Evolutionary conservation across 2,888 invertebrate genomes (phyloP), one percentile per base, ranked within the genome.

Genomic region (Drosophila silvestris): DNA sequence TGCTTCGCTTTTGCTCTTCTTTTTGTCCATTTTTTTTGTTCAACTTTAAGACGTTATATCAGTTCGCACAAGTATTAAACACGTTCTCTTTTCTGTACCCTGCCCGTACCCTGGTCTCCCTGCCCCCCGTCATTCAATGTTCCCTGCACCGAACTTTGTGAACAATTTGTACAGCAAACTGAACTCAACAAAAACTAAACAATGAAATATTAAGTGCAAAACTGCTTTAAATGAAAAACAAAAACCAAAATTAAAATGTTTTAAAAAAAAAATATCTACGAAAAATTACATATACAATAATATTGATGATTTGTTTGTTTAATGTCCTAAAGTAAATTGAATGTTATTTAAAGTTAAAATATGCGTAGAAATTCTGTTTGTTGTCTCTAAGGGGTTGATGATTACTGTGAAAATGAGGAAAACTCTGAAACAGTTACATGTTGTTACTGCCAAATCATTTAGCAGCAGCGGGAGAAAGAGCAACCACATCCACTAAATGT

Each of bases 111-210:
- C 68, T 68, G 51, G 28, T 50, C 19, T n/a, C 56, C 68, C 70
- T 57, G 33, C 50, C 33, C 37, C 69, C 70, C 57, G 51, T 70
- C 51, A 64, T 51, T 32, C 12, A 59, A 41, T 67, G 69, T 74
- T 63, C 79, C 79, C 66, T 70, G 81, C 85, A 85, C 85, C 74
- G 51, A 85, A 79, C 70, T 63, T 67, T 76, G 75, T 79, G 71
- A 86, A 83, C 82, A 84, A 81, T 78, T 89, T 87, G 86, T 87
- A 87, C 86, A 87, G 86, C 86, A 87, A 87, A 82, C 77, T 59
- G 33, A 73, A 73, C n/a, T 65, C 58, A 59, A 64, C 64, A 64
- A 64, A 44, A 79, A 80, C 66, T 66, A 76, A 85, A 88, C 77
- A 79, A 84, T 85, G 84, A 81, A 89, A 73, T 79, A 80, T 75